Base-by-base conservation (phyloP, 2,888 invertebrate species). In the Serrognathus titanus region DNA sequence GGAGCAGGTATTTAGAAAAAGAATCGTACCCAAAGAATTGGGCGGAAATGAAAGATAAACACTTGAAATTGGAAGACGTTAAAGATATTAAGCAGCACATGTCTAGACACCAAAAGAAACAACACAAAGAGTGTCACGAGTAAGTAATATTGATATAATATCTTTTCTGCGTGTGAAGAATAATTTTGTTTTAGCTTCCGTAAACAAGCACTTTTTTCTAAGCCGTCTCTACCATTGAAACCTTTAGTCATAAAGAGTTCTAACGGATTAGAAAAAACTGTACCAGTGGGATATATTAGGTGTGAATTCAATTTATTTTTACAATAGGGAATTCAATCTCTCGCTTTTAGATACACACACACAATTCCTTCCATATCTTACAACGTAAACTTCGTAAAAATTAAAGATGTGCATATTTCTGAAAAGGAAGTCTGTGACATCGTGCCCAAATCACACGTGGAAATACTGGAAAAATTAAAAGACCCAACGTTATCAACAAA, bases 271-370 rank as follows among this genome's bases (percentile, higher is more conserved):
- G 60, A 66, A 2, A 67, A 63, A 53, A 48, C 55, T 20, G 59
- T 73, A 50, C 71, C 73, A 16, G 59, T 67, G 53, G 60, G 66
- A 58, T 68, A 63, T 59, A 53, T 75, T 53, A 70, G 73, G 76
- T 75, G 37, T 47, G 13, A 16, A n/a, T 3, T 48, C 12, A 8
- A 13, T 55, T 45, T 51, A 40, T 9, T 49, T 52, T 45, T 31
- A 48, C n/a, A 7, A 9, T 13, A 10, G n/a, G 49, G 20, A 37
- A 38, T 49, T 36, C 35, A 37, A 12, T 35, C 38, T 36, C 4
- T 10, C 11, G 10, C 6, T 66, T 69, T 51, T 59, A 76, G 76
- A 58, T 68, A 62, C 52, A 76, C 76, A 9, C 60, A 57, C 43
- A 55, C 57, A 48, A 45, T 31, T 41, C 76, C 76, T 20, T 48